These are phyloP conservation scores for Xiphophorus hellerii DNA, from an alignment of 2,113 vertebrate species.

Conservation along the genomic window DNA sequence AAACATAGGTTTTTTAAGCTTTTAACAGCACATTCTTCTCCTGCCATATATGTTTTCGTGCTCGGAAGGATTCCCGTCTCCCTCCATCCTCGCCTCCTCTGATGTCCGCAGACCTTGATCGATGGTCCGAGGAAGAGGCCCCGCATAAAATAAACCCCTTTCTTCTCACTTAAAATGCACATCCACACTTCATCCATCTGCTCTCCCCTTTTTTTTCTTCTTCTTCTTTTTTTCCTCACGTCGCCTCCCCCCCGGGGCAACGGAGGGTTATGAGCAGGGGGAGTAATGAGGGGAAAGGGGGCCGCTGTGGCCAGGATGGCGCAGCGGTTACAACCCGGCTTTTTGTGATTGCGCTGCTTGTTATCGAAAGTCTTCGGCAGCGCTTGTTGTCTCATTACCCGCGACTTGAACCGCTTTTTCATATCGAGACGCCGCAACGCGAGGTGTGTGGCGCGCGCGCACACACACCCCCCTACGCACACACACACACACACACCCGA, in stretches of 20 bases:
- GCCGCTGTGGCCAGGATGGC: slow-evolving; percentile 42
- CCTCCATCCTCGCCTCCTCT: slow-evolving; percentile 47
- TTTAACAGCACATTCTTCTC: neutral
- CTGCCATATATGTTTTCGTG: slow-evolving; percentile 23
- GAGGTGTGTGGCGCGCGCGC: slow-evolving; percentile 39
- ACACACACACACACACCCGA: slow-evolving; percentile 1
- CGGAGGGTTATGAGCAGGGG: slow-evolving; percentile 51
- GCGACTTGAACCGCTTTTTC: slow-evolving; percentile 69
- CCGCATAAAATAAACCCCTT: slow-evolving; percentile 54
- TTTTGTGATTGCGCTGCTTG: slow-evolving; percentile 79
- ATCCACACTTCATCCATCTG: slow-evolving; percentile 63
- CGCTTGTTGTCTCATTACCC: slow-evolving; percentile 86
- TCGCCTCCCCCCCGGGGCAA: slow-evolving; percentile 42
- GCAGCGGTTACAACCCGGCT: slow-evolving; percentile 60
- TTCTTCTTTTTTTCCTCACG: slow-evolving; percentile 13
- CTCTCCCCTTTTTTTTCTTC: slow-evolving; percentile 27
- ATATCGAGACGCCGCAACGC: slow-evolving; percentile 59
- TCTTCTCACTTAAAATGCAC: slow-evolving; percentile 65
- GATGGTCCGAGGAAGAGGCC: slow-evolving; percentile 56
- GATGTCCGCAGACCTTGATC: slow-evolving; percentile 60
- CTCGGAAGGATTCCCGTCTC: slow-evolving; percentile 43
- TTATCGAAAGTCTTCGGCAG: slow-evolving; percentile 72
- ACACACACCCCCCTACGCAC: slow-evolving; percentile 11
- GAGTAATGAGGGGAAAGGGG: slow-evolving; percentile 67
- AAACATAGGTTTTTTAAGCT: neutral